Base-by-base conservation (phyloP, 1,140 invertebrate species). In the Trinorchestia longiramus region DNA sequence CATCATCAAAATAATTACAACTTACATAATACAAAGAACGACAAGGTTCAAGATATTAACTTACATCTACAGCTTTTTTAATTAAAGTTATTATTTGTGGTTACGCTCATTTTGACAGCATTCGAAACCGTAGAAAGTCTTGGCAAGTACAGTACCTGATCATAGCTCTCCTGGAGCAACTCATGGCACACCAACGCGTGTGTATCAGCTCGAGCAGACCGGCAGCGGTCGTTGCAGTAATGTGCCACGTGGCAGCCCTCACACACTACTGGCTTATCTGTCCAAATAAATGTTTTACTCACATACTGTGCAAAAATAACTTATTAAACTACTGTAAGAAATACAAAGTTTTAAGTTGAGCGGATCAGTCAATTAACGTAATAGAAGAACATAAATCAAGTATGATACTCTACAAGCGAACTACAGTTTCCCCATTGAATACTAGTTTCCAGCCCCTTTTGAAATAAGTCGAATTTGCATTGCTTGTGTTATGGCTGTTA, bases 201-300 rank as follows among this genome's bases (percentile, higher is more conserved):
- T 0, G 96, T 6, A 41, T n/a, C 8, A 4, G 62, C 15, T 6
- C 96, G 95, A 15, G 43, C n/a, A 23, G n/a, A 43, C 28, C 53
- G 95, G 87, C 96, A 96, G 87, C 88, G 62, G 19, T 95, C 95
- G 87, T 92, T 91, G 96, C 96, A 96, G 95, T 96, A 96, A 40
- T 90, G 44, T 36, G 95, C 96, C 11, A 95, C 96, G 45, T 45
- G 42, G 62, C 96, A 96, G 36, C 19, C 87, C 43, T 17, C 91
- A 87, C 96, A 96, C 77, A 92, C 96, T 90, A 96, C 40, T 11
- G 87, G 15, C 0, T 41, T 44, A 4, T 95, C 87, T 90, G 87
- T 11, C 28, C 1, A 36, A 36, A 77, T 28, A 15, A 77, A 77
- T 77, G 36, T 77, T 11, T 77, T 77, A 36, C 62, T 77, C 62